Evolutionary conservation across 2,113 vertebrate species (phyloP), one percentile per base, ranked within the genome.

Genomic region (Cavia aperea): DNA sequence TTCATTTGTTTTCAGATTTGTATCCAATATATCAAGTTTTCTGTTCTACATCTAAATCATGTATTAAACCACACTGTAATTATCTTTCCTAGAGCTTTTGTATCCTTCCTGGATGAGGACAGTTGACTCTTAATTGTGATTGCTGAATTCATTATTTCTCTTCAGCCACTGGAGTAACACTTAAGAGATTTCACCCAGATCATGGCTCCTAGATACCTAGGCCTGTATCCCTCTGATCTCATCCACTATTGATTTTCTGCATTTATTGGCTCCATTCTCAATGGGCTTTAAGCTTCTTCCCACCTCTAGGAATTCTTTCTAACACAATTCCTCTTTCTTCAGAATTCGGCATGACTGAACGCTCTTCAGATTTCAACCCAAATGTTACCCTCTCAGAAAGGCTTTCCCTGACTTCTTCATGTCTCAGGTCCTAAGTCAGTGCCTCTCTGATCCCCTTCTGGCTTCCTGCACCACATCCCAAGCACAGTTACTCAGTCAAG

Each of bases 171-270:
- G 8, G 66, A 63, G 24, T 29, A 56, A 86, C 65, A 72, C 79
- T 90, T 84, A 56, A 83, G 75, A 92, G 31, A 82, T 66, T 92
- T 62, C 39, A 60, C 72, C 68, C 33, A 62, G 89, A 39, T 82
- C 19, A 49, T 1, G 86, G 49, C 21, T 43, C 43, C 39, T 56
- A 31, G 65, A 63, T 3, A n/a, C 18, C 33, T 82, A 43, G 21
- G 11, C 7, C 66, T 49, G 21, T 43, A 36, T 86, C 24, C 62
- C 43, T 87, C 65, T 90, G 66, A 31, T n/a, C 4, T 68, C 21
- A 18, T 36, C 56, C 23, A 4, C 13, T 21, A 5, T 14, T 4
- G 10, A 31, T 73, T 65, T 19, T 13, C 29, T 18, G 70, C 39
- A 56, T 9, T 63, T 49, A 29, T 3, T 7, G 11, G 33, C 49